phyloP scores from a whole-genome alignment of 1,140 invertebrate genomes.

The Marisa cornuarietis region DNA sequence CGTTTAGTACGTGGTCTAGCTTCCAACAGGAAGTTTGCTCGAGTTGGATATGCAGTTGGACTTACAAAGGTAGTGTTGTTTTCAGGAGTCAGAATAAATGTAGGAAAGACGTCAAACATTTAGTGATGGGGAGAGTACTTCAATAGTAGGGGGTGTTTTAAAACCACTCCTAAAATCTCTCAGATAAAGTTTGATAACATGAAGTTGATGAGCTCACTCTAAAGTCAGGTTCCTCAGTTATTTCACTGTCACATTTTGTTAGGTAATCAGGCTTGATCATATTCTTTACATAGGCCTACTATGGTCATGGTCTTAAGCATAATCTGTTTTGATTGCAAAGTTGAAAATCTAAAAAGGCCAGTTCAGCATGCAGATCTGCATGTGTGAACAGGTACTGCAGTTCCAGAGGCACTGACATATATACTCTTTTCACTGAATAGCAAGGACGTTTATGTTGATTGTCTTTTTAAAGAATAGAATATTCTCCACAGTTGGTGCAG shows the following conservation, averaged over 20 bases:
- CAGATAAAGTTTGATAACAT: too few relatives aligned
- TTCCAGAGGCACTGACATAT: too few relatives aligned
- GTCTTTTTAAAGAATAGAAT: too few relatives aligned
- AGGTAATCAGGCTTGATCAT: neutral
- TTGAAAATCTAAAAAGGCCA: neutral
- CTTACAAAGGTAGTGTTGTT: constrained; percentile 36
- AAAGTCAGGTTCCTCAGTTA: neutral
- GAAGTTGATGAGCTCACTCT: neutral
- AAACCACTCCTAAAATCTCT: too few relatives aligned
- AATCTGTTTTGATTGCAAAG: neutral
- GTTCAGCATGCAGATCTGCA: neutral
- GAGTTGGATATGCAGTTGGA: constrained; percentile 42
- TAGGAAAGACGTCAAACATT: too few relatives aligned
- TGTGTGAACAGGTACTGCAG: neutral
- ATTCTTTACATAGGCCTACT: too few relatives aligned
- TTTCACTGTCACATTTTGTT: neutral
- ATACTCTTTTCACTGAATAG: neutral
- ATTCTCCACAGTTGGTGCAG: constrained; percentile 13
- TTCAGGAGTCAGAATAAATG: too few relatives aligned
- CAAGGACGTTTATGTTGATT: neutral
- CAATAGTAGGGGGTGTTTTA: neutral
- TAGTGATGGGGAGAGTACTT: neutral
- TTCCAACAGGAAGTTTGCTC: constrained; percentile 38
- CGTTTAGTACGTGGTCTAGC: constrained; percentile 41
- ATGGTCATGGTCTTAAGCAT: neutral